phyloP scores from a whole-genome alignment of 2,113 vertebrate genomes.

The cattle (Bos taurus) region ARS-UCD2.0 NC_037328.1:77789001-77789500 shows the following conservation, averaged over 20 bases:
- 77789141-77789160: neutral
- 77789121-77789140: neutral
- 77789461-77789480: neutral
- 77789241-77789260: neutral
- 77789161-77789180: neutral
- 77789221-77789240: neutral
- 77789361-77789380: neutral
- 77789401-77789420: neutral
- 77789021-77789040: neutral
- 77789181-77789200: neutral
- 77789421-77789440: neutral
- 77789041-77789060: neutral
- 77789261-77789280: neutral
- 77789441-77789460: neutral
- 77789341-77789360: neutral
- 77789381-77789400: neutral
- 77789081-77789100: neutral
- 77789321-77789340: neutral
- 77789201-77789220: neutral
- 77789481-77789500: neutral
- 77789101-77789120: neutral
- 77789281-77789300: neutral
- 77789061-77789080: neutral
- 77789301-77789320: neutral
- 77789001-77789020: neutral